Evolutionary conservation across 2,797 vertebrate species (phyloP).

Genomic region (Leptodactylus fallax): DNA sequence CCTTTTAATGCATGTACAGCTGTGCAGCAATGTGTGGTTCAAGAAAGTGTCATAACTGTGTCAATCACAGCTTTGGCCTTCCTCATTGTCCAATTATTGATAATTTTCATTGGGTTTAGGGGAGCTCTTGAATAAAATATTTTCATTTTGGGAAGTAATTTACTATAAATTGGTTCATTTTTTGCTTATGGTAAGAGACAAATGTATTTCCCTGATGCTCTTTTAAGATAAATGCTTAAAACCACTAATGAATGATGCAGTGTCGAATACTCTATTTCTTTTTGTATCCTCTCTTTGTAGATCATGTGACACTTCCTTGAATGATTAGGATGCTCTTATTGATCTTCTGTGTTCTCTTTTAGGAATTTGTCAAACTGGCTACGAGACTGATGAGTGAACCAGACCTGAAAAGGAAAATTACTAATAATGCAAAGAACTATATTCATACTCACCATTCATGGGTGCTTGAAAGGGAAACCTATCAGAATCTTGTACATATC

Average conservation of each 20-base stretch:
- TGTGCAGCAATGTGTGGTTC: too few species aligned
- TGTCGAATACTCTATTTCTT: neutral
- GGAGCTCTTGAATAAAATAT: neutral
- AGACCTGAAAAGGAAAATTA: constrained; percentile 76
- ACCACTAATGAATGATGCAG: neutral
- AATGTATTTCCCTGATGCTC: neutral
- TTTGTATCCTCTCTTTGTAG: constrained; percentile 3
- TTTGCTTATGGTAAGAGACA: neutral
- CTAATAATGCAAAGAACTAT: constrained; percentile 80
- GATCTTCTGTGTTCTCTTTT: constrained; percentile 54
- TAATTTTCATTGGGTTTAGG: neutral
- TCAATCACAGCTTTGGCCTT: too few species aligned
- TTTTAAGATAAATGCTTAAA: too few species aligned
- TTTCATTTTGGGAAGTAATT: neutral
- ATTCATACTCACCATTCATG: constrained; percentile 79
- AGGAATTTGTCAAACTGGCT: constrained; percentile 90
- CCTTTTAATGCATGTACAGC: too few species aligned
- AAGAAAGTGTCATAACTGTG: too few species aligned
- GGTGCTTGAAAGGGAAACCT: constrained; percentile 81
- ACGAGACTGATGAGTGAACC: constrained; percentile 81
- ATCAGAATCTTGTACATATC: constrained; percentile 79
- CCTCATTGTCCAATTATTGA: neutral
- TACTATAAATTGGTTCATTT: neutral
- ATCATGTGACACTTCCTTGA: constrained; percentile 28
- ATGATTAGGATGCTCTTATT: constrained; percentile 16